Evolutionary conservation across 2,888 invertebrate genomes (phyloP), one percentile per base, ranked within the genome.

Genomic region (Horisme vitalbata): DNA sequence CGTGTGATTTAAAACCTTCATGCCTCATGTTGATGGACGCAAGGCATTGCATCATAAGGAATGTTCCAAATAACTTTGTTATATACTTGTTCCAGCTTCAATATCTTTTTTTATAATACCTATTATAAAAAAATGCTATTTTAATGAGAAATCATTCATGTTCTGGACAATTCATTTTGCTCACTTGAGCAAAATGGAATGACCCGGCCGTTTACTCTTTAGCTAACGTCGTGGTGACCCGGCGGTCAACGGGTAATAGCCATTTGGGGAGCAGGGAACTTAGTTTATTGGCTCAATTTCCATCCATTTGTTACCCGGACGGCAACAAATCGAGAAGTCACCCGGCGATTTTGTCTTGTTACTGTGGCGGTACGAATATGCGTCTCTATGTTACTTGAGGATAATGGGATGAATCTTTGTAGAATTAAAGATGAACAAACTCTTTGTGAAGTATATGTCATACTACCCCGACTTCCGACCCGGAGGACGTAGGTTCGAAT

Each of bases 211-310:
- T 61, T 63, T 58, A 51, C 59, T 6, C 4, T 10, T 26, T 4
- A 20, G 28, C 48, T 48, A 31, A 4, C 12, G 26, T 44, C 31
- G 49, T 59, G 54, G 59, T 63, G 59, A 56, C 55, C 60, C 63
- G 57, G 73, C 72, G 82, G 84, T 79, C 80, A 78, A 66, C 68
- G 74, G 76, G 74, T 83, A 86, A 85, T 83, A 78, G 83, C 75
- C 75, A 77, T 79, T 79, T 71, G 68, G 84, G 80, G 82, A 82
- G 79, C 75, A 68, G 71, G 70, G 76, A 78, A 81, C 77, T 78
- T 74, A 68, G 70, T 78, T 79, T 80, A 80, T 79, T 75, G 75
- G 66, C 63, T 65, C 78, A 73, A 79, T 79, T 79, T 69, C 68
- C 70, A 59, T 60, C 74, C 75, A 56, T 59, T 59, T 59, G 58